Base-by-base conservation (phyloP, 2,888 invertebrate species). In the Neoaliturus tenellus region DNA sequence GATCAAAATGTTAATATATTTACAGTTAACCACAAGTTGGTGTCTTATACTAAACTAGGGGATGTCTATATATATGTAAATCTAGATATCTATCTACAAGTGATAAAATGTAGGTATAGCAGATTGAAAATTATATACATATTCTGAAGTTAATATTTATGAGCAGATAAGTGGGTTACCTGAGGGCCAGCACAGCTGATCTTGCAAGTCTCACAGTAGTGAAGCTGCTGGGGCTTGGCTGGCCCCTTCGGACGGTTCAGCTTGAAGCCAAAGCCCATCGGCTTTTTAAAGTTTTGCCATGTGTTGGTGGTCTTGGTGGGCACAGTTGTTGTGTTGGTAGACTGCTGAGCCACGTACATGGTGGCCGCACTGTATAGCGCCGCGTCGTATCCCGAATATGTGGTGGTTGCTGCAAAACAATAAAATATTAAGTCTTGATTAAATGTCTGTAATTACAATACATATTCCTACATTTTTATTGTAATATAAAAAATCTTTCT, bases 141-240 rank as follows among this genome's bases (percentile, higher is more conserved):
- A n/a, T n/a, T n/a, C n/a, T n/a, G n/a, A n/a, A n/a, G n/a, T n/a
- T n/a, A n/a, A n/a, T n/a, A n/a, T n/a, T n/a, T n/a, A n/a, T n/a
- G n/a, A n/a, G n/a, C n/a, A n/a, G n/a, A n/a, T n/a, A n/a, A n/a
- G n/a, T n/a, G n/a, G 44, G 12, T 62, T 86, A 95, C 95, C 93
- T 97, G 97, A 3, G 97, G 97, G 0, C 98, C 98, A 86, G 98
- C 98, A 91, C 98, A 99, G 89, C 98, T 98, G 89, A 99, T 99
- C 91, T 99, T 99, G 91, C 99, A 99, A 17, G 99, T 98, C 91
- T 99, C 99, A 90, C 99, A 99, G 91, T 99, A 99, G 91, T 98
- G 98, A 86, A 99, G 92, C 90, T 98, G 97, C 90, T 98, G 97
- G 39, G 97, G 96, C 89, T 97, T 97, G 23, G 97, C 97, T 83